Conservation (phyloP, 2,888 invertebrate genomes). For the Parascotia fuliginaria region DNA sequence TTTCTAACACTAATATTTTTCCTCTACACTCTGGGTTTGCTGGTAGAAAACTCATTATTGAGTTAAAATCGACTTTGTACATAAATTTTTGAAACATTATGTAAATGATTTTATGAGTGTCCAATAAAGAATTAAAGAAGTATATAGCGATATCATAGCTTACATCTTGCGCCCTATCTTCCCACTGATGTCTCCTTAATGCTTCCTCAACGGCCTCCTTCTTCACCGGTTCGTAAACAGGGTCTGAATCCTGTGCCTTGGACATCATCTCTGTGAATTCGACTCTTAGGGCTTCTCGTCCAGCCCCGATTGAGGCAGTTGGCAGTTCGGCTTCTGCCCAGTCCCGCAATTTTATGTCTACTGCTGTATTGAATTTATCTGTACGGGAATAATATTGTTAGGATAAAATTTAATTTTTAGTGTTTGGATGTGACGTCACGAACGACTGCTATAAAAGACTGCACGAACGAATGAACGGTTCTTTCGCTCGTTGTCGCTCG, state of each 20-base stretch:
- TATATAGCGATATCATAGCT: too few species aligned
- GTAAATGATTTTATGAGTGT: too few species aligned
- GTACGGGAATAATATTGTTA: conserved; percentile 3
- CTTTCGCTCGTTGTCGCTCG: too few species aligned
- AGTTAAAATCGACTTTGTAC: too few species aligned
- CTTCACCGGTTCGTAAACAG: conserved; percentile 96
- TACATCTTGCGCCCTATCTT: conserved; percentile 91
- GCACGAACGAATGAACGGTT: too few species aligned
- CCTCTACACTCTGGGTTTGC: too few species aligned
- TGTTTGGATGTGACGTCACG: too few species aligned
- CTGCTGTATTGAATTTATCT: conserved; percentile 94
- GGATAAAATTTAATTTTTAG: too few species aligned
- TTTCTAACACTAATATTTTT: too few species aligned
- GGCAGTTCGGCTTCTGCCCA: conserved; percentile 98
- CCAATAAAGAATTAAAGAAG: neutral
- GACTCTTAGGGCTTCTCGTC: conserved; percentile 90
- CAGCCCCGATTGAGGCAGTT: conserved; percentile 84
- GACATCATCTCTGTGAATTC: conserved; percentile 68
- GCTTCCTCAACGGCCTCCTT: conserved; percentile 95
- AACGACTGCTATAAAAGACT: too few species aligned
- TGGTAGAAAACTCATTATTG: too few species aligned
- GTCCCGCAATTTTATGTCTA: conserved; percentile 97
- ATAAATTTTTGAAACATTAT: too few species aligned
- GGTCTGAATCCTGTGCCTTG: conserved; percentile 89
- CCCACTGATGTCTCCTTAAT: conserved; percentile 95